phyloP scores from a whole-genome alignment of 2,888 invertebrate genomes.

The Aromia moschata region DNA sequence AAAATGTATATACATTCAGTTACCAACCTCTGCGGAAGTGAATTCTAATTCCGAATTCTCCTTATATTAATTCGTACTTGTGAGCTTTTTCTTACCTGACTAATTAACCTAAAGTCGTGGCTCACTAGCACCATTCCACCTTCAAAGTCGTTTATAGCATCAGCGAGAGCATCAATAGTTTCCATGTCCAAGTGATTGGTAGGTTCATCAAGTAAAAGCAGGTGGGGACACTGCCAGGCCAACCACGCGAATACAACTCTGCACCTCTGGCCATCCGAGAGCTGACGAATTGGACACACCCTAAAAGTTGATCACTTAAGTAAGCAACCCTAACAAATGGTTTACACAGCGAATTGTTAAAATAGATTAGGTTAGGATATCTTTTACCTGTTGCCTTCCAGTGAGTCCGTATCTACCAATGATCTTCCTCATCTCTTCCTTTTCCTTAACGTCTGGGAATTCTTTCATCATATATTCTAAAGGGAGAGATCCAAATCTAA shows the following conservation, averaged over 20 bases:
- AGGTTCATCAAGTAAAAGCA: constrained; percentile 84
- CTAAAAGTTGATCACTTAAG: constrained; percentile 61
- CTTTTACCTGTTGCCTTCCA: constrained; percentile 87
- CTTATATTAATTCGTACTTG: no score
- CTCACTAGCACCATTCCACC: constrained; percentile 99
- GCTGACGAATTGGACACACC: constrained; percentile 92
- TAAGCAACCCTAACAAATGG: no score
- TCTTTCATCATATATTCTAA: constrained; percentile 98
- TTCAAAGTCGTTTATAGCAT: constrained; percentile 97
- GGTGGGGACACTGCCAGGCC: constrained; percentile 96
- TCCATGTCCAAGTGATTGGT: constrained; percentile 98
- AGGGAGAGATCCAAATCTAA: constrained; percentile 95
- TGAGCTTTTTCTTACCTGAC: constrained; percentile 94
- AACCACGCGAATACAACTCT: constrained; percentile 99
- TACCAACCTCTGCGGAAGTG: no score
- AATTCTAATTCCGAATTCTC: no score
- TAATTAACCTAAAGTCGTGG: constrained; percentile 99
- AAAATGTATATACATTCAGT: no score
- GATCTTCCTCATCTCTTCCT: constrained; percentile 99
- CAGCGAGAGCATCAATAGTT: constrained; percentile 97
- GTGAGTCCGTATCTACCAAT: constrained; percentile 98
- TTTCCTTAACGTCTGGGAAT: constrained; percentile 96
- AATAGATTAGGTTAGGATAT: no score
- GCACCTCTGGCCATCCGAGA: constrained; percentile 98
- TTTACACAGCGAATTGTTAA: no score